Percentiles rank a stretch among this genome's conserved stretches.
Conservation (phyloP, 1,140 invertebrate genomes). For the Drosophila nasuta region DNA sequence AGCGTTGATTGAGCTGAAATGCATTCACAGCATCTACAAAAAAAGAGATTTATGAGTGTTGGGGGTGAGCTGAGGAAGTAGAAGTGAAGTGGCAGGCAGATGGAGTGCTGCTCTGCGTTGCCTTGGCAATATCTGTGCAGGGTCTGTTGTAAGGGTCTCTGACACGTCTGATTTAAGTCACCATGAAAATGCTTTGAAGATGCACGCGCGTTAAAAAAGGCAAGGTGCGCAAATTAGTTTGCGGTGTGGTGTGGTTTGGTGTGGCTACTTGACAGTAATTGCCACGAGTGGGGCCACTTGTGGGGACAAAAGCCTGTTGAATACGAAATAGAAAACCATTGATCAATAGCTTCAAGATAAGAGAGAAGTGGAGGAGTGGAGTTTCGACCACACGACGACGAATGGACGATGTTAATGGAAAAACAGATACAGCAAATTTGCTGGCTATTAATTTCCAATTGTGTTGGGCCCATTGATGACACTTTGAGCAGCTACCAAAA, state of each 20-base stretch:
- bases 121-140: conserved; percentile 23
- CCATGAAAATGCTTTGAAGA: conserved; percentile 62
- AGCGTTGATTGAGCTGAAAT: conserved; percentile 35
- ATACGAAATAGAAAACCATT: conserved; percentile 26
- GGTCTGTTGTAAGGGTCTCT: conserved; percentile 23
- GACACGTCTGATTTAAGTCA: conserved; percentile 51
- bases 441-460: conserved; percentile 77
- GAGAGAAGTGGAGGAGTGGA: neutral
- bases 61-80: neutral
- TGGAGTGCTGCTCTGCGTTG: conserved; percentile 1
- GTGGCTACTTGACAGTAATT: conserved; percentile 43
- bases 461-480: conserved; percentile 68
- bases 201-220: conserved; percentile 28
- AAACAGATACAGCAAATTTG: conserved; percentile 51
- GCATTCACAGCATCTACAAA: conserved; percentile 25
- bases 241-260: neutral
- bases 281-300: conserved; percentile 36
- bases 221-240: conserved; percentile 57
- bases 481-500: conserved; percentile 66
- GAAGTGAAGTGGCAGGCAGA: neutral
- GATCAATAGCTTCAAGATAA: conserved; percentile 10
- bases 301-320: conserved; percentile 28
- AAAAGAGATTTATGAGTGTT: conserved; percentile 33
- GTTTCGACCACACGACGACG: conserved; percentile 10
- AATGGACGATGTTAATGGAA: conserved; percentile 27